Base-by-base conservation (phyloP, 64 coral and sea anemone species). In the Actinia equina region DNA sequence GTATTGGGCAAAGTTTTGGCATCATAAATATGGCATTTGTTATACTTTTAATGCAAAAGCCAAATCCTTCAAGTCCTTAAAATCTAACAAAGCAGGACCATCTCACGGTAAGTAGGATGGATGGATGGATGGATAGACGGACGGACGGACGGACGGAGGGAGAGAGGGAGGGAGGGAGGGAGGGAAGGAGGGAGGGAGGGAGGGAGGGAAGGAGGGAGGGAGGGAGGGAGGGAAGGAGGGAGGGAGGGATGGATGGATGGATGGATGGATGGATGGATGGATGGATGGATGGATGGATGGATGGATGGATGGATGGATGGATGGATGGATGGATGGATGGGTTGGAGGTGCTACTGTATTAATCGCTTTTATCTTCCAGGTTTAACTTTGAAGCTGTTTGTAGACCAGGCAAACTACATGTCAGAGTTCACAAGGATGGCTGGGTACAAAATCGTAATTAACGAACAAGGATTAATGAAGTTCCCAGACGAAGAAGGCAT, bases 61-160 rank as follows among this genome's bases (percentile, higher is more conserved):
- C 13, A 83, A 71, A 84, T 56, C 49, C 18, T 22, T 63, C 58
- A 89, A 89, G 2, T 17, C 84, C 5, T 76, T 89, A 10, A 84
- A 82, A 80, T 89, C 87, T 19, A 89, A 82, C 87, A 89, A 89
- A 62, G 59, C 87, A 52, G 87, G 87, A 13, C 88, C 88, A 76
- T 71, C 82, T 18, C 88, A 89, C 23, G 88, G 88, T 89, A 59
- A 84, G 78, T 81, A 6, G 42, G 42, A 44, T 27, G 11, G 74
- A 16, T 17, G 14, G 1, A 17, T 12, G 10, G 25, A 44, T 43
- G 16, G 9, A 26, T 2, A 2, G 42, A 26, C 71, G 7, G n/a
- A 12, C n/a, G 7, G 9, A 77, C 16, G n/a, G 30, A 37, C 30
- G 30, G 30, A 37, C 30, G 1, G 30, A n/a, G n/a, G n/a, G n/a